These are phyloP conservation scores for Hetaerina americana DNA, from an alignment of 1,140 invertebrate species.

Conservation along the genomic window DNA sequence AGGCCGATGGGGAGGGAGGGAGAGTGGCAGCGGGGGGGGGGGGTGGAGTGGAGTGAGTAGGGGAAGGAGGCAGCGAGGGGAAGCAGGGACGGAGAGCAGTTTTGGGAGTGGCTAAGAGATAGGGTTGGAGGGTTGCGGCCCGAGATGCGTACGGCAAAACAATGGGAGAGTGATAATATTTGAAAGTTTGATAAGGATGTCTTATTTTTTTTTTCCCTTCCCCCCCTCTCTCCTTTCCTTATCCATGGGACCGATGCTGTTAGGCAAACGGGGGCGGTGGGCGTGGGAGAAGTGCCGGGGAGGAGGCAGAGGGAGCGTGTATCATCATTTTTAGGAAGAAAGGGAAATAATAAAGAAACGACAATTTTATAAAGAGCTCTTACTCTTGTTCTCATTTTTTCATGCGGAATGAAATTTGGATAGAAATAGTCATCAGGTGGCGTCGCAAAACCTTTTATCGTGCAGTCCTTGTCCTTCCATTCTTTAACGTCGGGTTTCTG, in stretches of 20 bases:
- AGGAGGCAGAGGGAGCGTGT: too few relatives aligned
- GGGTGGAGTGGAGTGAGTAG: not conserved
- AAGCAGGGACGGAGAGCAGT: not conserved
- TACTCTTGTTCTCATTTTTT: not conserved
- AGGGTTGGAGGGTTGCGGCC: not conserved
- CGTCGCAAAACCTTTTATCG: not conserved
- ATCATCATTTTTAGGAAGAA: not conserved
- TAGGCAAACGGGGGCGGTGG: too few relatives aligned
- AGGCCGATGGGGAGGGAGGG: not conserved
- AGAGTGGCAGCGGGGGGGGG: not conserved
- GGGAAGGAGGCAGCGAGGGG: not conserved
- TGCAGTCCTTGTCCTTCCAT: too few relatives aligned
- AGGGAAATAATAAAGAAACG: not conserved
- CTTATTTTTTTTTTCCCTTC: not conserved
- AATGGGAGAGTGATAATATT: not conserved
- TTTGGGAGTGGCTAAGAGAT: not conserved
- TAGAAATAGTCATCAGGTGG: not conserved
- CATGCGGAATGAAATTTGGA: not conserved
- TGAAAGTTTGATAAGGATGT: not conserved
- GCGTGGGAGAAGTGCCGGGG: too few relatives aligned
- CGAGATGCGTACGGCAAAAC: not conserved
- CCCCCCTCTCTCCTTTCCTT: not conserved
- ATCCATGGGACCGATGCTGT: not conserved
- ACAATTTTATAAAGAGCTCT: not conserved
- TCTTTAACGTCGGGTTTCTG: too few relatives aligned